These are phyloP conservation scores for Grapholita molesta DNA, from an alignment of 1,140 invertebrate species.

Conservation along the genomic window DNA sequence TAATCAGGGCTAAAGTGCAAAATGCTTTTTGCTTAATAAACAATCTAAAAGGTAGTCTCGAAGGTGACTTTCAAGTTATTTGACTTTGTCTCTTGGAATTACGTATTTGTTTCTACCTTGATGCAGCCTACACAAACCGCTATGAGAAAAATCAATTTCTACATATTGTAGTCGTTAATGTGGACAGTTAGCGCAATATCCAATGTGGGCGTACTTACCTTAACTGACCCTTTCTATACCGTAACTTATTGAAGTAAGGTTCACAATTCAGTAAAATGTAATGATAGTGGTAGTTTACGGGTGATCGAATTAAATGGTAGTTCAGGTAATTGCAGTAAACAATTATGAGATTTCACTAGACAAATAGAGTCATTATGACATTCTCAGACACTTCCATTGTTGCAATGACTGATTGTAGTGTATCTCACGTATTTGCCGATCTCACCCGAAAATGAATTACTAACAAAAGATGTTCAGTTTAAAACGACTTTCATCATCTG, in stretches of 20 bases:
- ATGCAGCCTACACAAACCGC: not conserved
- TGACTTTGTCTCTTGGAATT: no score
- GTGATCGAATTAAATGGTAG: no score
- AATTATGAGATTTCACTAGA: not conserved
- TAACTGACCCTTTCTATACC: no score
- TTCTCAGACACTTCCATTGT: not conserved
- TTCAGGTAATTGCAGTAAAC: no score
- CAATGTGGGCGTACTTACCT: not conserved
- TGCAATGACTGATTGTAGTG: not conserved
- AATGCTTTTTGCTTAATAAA: no score
- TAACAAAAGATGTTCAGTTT: not conserved
- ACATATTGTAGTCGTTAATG: not conserved
- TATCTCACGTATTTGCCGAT: not conserved
- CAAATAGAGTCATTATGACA: not conserved
- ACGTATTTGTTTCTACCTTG: not conserved
- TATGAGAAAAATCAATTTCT: not conserved
- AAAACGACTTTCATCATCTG: not conserved
- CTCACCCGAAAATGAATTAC: not conserved
- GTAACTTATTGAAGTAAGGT: no score
- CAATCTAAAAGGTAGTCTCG: not conserved
- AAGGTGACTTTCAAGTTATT: not conserved
- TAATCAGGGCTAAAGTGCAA: not conserved
- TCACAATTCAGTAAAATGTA: no score
- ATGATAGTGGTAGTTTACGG: no score
- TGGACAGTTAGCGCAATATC: not conserved